Evolutionary conservation across 2,797 vertebrate species (phyloP).

Genomic region (Anableps anableps): DNA sequence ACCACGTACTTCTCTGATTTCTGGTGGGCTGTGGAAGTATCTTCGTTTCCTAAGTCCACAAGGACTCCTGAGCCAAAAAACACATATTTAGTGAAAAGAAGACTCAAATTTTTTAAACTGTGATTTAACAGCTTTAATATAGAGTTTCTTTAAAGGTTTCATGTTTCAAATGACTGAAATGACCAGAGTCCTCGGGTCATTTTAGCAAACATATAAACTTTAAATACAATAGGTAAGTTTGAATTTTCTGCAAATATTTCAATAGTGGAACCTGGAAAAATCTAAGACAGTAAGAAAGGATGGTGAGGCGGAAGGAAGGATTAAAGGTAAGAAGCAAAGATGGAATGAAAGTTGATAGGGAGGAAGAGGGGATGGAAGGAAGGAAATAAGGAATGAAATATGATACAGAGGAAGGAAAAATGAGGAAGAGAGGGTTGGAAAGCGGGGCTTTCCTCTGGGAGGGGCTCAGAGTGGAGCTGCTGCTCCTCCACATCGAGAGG

Average conservation of each 20-base stretch:
- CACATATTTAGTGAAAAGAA: not conserved
- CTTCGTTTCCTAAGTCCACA: slow-evolving; percentile 94
- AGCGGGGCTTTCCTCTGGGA: too few relatives aligned
- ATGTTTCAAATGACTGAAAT: not conserved
- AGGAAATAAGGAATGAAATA: too few relatives aligned
- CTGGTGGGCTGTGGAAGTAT: slow-evolving; percentile 83
- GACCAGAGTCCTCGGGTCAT: not conserved
- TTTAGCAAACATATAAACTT: not conserved
- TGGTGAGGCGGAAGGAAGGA: not conserved
- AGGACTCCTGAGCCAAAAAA: slow-evolving; percentile 87
- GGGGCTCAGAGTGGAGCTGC: too few relatives aligned
- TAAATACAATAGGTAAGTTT: not conserved
- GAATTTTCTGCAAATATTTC: not conserved
- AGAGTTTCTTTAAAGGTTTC: not conserved
- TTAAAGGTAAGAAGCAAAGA: too few relatives aligned
- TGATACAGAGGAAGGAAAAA: too few relatives aligned
- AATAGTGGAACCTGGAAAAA: not conserved
- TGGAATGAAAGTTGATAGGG: not conserved
- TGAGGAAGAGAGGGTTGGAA: too few relatives aligned
- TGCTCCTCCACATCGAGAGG: too few relatives aligned
- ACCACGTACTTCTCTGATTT: slow-evolving; percentile 94
- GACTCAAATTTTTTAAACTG: not conserved
- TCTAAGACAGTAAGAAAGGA: not conserved
- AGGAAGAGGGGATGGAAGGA: too few relatives aligned
- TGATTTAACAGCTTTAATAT: not conserved